phyloP scores from a whole-genome alignment of 1,140 invertebrate species.

The Drosophila nannoptera region DNA sequence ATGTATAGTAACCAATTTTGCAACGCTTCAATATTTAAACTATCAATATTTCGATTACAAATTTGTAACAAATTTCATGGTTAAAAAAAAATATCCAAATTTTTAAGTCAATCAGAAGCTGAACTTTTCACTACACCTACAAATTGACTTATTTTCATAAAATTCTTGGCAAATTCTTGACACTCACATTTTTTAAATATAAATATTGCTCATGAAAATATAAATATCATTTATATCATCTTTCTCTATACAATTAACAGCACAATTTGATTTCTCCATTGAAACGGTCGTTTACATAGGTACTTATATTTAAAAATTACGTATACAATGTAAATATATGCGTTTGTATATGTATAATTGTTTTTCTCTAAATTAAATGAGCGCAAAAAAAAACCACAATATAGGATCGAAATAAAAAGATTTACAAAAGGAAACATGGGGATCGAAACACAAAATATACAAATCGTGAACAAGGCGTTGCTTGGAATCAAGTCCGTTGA shows the following conservation, averaged over 20 bases:
- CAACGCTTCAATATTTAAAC: constrained; percentile 10
- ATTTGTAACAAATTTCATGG: not conserved
- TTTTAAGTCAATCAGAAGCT: constrained; percentile 18
- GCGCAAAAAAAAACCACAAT: constrained; percentile 29
- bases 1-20: constrained; percentile 11
- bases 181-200: constrained; percentile 29
- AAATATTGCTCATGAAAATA: constrained; percentile 60
- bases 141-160: constrained; percentile 19
- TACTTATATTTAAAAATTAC: constrained; percentile 32
- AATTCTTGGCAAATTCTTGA: constrained; percentile 31
- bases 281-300: constrained; percentile 24
- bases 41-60: constrained; percentile 41
- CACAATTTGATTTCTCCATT: not conserved
- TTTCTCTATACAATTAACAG: not conserved
- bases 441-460: constrained; percentile 46
- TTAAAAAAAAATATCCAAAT: constrained; percentile 53
- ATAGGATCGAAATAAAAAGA: constrained; percentile 18
- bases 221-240: constrained; percentile 50
- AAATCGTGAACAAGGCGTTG: constrained; percentile 42
- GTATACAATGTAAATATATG: constrained; percentile 18
- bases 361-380: constrained; percentile 12
- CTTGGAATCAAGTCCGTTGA: no score
- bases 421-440: constrained; percentile 53
- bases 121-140: constrained; percentile 26
- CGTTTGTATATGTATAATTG: constrained; percentile 27